Percentiles rank a stretch among this genome's conserved stretches.
Evolutionary conservation across 2,113 vertebrate genomes (phyloP).

Genomic region (Epinephelus lanceolatus): DNA sequence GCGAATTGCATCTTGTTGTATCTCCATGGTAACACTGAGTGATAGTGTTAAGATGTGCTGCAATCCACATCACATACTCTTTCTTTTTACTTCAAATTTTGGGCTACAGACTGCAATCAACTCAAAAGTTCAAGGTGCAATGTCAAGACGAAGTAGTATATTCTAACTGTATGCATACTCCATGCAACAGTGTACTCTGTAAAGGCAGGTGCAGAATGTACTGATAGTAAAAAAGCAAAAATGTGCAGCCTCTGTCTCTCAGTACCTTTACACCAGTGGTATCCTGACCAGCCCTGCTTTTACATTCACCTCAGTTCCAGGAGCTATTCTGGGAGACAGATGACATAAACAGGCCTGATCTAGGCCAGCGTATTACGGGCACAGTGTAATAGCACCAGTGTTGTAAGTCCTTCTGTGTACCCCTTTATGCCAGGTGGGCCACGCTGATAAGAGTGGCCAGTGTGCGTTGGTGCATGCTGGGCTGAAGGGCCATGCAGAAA

Average conservation of each 20-base stretch:
- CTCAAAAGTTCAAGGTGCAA: too few species aligned
- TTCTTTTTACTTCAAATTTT: too few species aligned
- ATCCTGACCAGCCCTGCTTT: conserved; percentile 48
- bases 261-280: conserved; percentile 28
- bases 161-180: too few species aligned
- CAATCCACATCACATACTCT: too few species aligned
- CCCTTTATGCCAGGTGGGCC: conserved; percentile 87
- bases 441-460: conserved; percentile 94
- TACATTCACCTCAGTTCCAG: conserved; percentile 35
- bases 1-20: too few species aligned
- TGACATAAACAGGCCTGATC: conserved; percentile 62
- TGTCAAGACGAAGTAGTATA: too few species aligned
- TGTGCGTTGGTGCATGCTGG: conserved; percentile 94
- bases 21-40: too few species aligned
- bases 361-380: conserved; percentile 60
- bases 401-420: conserved; percentile 57
- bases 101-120: too few species aligned
- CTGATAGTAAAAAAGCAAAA: too few species aligned
- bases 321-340: conserved; percentile 65
- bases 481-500: conserved; percentile 89
- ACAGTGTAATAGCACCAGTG: conserved; percentile 21
- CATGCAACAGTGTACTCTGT: too few species aligned
- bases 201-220: too few species aligned
- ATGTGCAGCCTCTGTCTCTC: background rate
- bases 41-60: too few species aligned